Base-by-base conservation (phyloP, 1,140 invertebrate genomes). In the Hestina assimilis region DNA sequence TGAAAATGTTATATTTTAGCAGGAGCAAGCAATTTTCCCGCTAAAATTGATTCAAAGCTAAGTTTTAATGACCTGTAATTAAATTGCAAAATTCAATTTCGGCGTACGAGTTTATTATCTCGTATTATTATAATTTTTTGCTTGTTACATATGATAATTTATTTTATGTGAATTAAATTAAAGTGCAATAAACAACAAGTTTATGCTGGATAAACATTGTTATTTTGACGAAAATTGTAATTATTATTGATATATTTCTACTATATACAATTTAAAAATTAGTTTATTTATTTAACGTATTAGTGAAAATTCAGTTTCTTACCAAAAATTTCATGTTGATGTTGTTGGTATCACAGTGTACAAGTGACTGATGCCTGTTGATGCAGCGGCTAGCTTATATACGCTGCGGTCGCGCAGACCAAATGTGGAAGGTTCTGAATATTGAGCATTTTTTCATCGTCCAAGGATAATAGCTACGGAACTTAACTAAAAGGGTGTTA, bases 301-400 rank as follows among this genome's bases (percentile, higher is more conserved):
- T n/a, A n/a, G n/a, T n/a, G n/a, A n/a, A n/a, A 50, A 12, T 19
- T 17, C n/a, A 20, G 19, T 33, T 56, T 41, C 78, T 81, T 74
- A 81, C 78, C 78, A 81, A 59, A 69, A 77, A 79, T 65, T 81
- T 81, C 79, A 81, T 81, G 69, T 69, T 75, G 76, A 50, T 48
- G 63, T 59, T 57, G 55, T 55, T 61, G 48, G 26, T 66, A 58
- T 46, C 54, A 63, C 68, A 67, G 62, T 69, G 45, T 54, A 43
- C 54, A 68, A 69, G 63, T 62, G 70, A 81, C 74, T 81, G 79
- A 77, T 81, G 72, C 53, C 48, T 40, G 38, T 26, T 42, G 47
- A 51, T 12, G 12, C 38, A 21, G 54, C 67, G 40, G 14, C 21
- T 26, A 8, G 69, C 58, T 79, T 81, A 62, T 77, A 81, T 81